Evolutionary conservation across 2,888 invertebrate species (phyloP).

Genomic region (Cheilosia vulpina): DNA sequence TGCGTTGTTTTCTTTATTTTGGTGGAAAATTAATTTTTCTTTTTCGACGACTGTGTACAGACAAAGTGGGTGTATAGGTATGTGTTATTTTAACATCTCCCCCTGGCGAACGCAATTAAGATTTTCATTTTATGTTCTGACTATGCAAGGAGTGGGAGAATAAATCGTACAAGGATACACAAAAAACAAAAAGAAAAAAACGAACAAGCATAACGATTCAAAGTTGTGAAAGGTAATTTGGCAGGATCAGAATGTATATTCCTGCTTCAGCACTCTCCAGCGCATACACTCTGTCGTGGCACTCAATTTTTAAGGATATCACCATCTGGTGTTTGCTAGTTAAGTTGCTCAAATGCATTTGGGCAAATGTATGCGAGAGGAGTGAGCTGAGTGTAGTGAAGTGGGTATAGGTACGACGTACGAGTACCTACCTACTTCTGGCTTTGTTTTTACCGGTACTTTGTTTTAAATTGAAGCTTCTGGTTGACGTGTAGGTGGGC

Average conservation of each 20-base stretch:
- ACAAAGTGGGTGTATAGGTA: slow-evolving; percentile 44
- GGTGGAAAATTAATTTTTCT: slow-evolving; percentile 33
- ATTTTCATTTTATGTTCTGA: slow-evolving; percentile 65
- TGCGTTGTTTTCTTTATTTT: not conserved
- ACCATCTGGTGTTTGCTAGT: slow-evolving; percentile 72
- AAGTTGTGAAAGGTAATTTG: slow-evolving; percentile 69
- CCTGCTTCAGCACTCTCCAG: not conserved
- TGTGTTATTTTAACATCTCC: slow-evolving; percentile 38
- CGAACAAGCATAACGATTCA: slow-evolving; percentile 45
- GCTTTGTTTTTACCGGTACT: slow-evolving; percentile 47
- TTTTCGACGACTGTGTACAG: not conserved
- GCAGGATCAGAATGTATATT: slow-evolving; percentile 39
- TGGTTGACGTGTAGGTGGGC: slow-evolving; percentile 6
- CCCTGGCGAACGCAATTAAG: slow-evolving; percentile 66
- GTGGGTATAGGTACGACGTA: slow-evolving; percentile 6
- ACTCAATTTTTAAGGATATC: slow-evolving; percentile 51
- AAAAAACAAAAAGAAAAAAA: slow-evolving; percentile 4
- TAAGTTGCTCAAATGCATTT: slow-evolving; percentile 68
- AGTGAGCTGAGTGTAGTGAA: not conserved
- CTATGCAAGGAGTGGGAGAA: not conserved
- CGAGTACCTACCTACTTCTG: slow-evolving; percentile 14
- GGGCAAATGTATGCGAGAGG: slow-evolving; percentile 11
- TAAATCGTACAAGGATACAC: not conserved
- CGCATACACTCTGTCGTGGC: not conserved
- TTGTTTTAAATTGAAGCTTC: slow-evolving; percentile 53